A percentile compares a stretch with the other conserved stretches of the same genome.
phyloP scores from a whole-genome alignment of 1,140 invertebrate genomes.

The Atta colombica region DNA sequence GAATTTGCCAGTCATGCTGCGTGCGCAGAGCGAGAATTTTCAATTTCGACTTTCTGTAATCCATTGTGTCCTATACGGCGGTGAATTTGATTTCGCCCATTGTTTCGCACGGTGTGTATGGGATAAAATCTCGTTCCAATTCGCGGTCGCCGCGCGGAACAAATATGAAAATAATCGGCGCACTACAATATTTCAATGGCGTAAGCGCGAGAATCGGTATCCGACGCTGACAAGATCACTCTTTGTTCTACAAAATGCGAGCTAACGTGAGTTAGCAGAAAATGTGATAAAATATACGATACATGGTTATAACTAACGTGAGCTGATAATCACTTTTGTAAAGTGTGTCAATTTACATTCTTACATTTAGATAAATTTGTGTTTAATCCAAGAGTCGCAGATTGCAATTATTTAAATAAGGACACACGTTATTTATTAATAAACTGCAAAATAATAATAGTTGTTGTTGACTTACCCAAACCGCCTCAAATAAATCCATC shows the following conservation, averaged over 20 bases:
- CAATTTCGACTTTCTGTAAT: constrained; percentile 65
- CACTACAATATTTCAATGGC: constrained; percentile 58
- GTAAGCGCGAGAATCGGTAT: constrained; percentile 40
- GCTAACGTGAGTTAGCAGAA: neutral
- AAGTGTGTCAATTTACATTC: neutral
- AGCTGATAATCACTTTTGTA: neutral
- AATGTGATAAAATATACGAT: neutral
- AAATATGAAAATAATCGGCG: constrained; percentile 64
- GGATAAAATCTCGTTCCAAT: constrained; percentile 65
- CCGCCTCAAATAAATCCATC: neutral
- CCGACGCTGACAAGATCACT: constrained; percentile 24
- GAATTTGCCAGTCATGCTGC: constrained; percentile 49
- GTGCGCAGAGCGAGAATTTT: constrained; percentile 51
- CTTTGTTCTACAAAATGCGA: constrained; percentile 3
- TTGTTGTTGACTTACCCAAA: too few species aligned
- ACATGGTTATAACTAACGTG: neutral
- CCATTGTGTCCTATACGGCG: constrained; percentile 56
- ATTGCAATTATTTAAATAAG: neutral
- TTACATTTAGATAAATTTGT: neutral
- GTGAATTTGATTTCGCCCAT: constrained; percentile 61
- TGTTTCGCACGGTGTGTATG: constrained; percentile 44
- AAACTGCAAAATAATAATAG: neutral
- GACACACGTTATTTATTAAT: neutral
- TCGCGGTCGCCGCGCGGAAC: constrained; percentile 62
- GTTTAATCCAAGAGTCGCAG: neutral